Evolutionary conservation across 2,888 invertebrate genomes (phyloP).

Genomic region (Eristalis intricaria): DNA sequence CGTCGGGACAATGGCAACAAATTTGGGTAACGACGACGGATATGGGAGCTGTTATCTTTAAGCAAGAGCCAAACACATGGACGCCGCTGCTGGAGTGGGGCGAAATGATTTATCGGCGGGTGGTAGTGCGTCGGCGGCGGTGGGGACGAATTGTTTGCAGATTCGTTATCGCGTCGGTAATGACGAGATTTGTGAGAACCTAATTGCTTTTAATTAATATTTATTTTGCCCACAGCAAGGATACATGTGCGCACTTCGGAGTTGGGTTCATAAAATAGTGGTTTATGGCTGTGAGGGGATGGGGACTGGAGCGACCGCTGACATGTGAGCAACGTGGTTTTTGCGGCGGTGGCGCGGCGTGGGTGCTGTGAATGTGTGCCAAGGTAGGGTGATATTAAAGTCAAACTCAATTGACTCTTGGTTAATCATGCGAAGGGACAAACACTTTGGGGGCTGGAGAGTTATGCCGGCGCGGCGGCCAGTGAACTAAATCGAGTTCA

Average conservation of each 20-base stretch:
- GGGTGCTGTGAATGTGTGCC: background rate
- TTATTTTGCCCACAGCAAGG: constrained; percentile 48
- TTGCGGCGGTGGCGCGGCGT: too few relatives aligned
- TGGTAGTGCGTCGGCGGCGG: background rate
- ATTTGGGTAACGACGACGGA: constrained; percentile 52
- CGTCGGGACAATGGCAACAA: constrained; percentile 38
- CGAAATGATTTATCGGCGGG: background rate
- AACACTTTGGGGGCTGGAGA: background rate
- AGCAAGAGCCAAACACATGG: background rate
- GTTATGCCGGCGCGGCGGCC: too few relatives aligned
- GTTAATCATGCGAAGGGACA: background rate
- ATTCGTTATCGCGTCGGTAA: constrained; percentile 57
- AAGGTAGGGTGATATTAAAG: background rate
- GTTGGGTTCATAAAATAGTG: constrained; percentile 33
- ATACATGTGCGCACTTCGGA: constrained; percentile 27
- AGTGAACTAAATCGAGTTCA: background rate
- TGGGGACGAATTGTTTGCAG: constrained; percentile 41
- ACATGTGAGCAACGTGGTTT: background rate
- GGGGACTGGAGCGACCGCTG: background rate
- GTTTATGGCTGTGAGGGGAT: constrained; percentile 26
- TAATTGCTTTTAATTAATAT: constrained; percentile 70
- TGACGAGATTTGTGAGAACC: constrained; percentile 66
- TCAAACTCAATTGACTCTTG: background rate
- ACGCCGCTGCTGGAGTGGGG: background rate
- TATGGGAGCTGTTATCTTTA: constrained; percentile 44